A percentile compares a stretch with the other conserved stretches of the same genome.
Conservation (phyloP, 2,113 vertebrate genomes). For the Recurvirostra avosetta region DNA sequence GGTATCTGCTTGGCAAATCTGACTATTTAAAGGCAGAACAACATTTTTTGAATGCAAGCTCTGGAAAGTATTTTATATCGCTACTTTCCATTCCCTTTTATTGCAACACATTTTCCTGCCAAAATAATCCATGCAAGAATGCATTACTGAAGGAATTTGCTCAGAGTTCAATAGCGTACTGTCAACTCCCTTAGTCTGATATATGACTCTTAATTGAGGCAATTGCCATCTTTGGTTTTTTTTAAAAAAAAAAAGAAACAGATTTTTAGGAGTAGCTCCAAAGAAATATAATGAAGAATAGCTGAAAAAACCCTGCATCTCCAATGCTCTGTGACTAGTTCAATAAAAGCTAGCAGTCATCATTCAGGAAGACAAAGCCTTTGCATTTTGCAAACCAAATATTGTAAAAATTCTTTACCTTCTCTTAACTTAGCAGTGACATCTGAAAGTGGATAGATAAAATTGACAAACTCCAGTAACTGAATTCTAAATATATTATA, state of each 20-base stretch:
- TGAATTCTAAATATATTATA: not conserved
- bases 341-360: not conserved
- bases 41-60: conserved; percentile 53
- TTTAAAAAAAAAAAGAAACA: too few relatives aligned
- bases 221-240: not conserved
- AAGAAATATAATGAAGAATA: not conserved
- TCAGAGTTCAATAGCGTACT: conserved; percentile 24
- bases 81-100: conserved; percentile 36
- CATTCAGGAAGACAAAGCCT: not conserved
- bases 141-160: conserved; percentile 35
- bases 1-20: conserved; percentile 52
- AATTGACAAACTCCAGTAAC: not conserved
- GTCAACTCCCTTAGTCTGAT: conserved; percentile 21
- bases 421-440: not conserved
- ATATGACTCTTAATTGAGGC: not conserved
- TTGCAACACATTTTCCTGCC: conserved; percentile 39
- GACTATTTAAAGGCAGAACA: conserved; percentile 33
- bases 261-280: conserved; percentile 12
- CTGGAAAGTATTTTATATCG: conserved; percentile 47
- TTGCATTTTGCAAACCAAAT: not conserved
- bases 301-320: not conserved
- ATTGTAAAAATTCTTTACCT: not conserved
- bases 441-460: not conserved
- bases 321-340: not conserved
- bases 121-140: conserved; percentile 63